Evolutionary conservation across 2,797 vertebrate genomes (phyloP).

Genomic region (Picus viridis): DNA sequence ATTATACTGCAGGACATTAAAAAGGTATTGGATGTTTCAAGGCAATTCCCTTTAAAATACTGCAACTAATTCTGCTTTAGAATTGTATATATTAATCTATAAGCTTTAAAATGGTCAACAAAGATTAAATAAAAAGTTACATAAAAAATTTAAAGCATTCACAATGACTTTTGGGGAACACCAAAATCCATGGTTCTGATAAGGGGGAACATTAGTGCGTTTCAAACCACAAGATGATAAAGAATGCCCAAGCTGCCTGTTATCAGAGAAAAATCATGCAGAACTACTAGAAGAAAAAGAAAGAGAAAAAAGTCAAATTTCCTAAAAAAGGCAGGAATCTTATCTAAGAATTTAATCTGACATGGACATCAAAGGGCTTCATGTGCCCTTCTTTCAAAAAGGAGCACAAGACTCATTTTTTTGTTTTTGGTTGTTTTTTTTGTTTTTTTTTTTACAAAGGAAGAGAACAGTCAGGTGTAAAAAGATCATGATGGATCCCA

Average conservation of each 20-base stretch:
- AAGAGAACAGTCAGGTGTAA: background rate
- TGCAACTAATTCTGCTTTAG: background rate
- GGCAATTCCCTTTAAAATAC: background rate
- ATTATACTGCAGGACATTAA: background rate
- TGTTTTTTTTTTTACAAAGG: background rate
- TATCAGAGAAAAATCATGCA: background rate
- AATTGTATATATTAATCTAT: background rate
- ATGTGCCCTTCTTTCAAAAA: background rate
- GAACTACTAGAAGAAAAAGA: background rate
- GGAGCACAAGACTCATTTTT: background rate
- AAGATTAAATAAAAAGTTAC: background rate
- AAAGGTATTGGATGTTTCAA: background rate
- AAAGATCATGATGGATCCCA: background rate
- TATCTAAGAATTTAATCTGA: slow-evolving; percentile 16
- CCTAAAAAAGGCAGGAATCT: background rate
- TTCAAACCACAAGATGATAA: background rate
- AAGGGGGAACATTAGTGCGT: too few relatives aligned
- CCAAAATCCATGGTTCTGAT: too few relatives aligned
- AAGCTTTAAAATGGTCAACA: background rate
- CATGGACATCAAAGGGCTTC: background rate
- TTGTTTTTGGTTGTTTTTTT: too few relatives aligned
- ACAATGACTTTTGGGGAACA: background rate
- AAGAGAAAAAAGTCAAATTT: background rate
- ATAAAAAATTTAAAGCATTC: background rate
- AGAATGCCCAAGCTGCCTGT: background rate